Conservation (phyloP, 2,113 vertebrate genomes). For the Corvus hawaiiensis region DNA sequence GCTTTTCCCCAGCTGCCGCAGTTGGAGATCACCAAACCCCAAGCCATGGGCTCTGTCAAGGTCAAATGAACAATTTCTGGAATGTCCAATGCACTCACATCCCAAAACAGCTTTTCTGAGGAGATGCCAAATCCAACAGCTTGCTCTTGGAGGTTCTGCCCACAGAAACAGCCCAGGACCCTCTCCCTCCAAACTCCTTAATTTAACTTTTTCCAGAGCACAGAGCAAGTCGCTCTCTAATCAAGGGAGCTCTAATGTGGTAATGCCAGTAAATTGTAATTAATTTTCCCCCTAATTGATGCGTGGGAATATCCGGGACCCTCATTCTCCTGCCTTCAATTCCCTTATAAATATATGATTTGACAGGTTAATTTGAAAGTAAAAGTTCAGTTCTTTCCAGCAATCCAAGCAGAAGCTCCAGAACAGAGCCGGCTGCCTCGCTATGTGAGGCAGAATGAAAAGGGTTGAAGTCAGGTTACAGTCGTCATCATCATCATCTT, state of each 20-base stretch:
- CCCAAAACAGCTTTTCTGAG: background rate
- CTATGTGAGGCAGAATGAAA: conserved; percentile 64
- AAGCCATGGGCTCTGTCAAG: background rate
- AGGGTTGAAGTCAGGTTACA: conserved; percentile 70
- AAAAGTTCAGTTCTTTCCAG: conserved; percentile 72
- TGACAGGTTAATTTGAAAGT: conserved; percentile 81
- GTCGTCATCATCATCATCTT: conserved; percentile 43
- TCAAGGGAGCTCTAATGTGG: conserved; percentile 55
- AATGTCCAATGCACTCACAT: background rate
- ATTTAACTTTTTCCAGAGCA: conserved; percentile 33
- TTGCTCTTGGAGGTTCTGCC: background rate
- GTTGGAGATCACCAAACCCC: background rate
- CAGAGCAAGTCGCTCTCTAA: conserved; percentile 16
- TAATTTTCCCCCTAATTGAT: conserved; percentile 77
- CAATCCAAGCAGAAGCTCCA: conserved; percentile 66
- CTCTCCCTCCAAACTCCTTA: background rate
- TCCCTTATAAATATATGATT: conserved; percentile 70
- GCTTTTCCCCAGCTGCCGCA: background rate
- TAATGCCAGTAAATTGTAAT: conserved; percentile 71
- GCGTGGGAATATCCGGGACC: conserved; percentile 69
- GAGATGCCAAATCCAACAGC: background rate
- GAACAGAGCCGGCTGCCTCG: conserved; percentile 55
- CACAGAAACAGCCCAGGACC: background rate
- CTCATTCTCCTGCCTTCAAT: conserved; percentile 70
- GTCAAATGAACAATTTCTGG: background rate